phyloP scores from a whole-genome alignment of 2,797 vertebrate species.

The Ciconia nigra region DNA sequence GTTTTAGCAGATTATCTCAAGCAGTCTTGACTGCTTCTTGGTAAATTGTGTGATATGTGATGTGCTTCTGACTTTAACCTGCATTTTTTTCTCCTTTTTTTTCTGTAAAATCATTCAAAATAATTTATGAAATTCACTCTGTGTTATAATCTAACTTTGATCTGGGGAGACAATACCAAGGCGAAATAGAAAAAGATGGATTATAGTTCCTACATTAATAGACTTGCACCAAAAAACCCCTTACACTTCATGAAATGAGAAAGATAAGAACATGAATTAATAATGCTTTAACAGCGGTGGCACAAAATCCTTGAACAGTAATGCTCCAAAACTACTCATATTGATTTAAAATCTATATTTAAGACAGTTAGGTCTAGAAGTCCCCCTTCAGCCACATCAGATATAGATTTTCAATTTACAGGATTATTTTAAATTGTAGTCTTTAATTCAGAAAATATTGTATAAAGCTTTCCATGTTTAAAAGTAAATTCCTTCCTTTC shows the following conservation, averaged over 20 bases:
- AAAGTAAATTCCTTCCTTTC: conserved; percentile 9
- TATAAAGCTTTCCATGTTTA: background rate
- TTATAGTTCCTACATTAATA: conserved; percentile 50
- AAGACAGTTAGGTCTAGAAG: conserved; percentile 37
- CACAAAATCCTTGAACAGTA: conserved; percentile 52
- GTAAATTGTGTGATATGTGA: conserved; percentile 8
- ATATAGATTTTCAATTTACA: conserved; percentile 63
- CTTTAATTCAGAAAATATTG: conserved; percentile 48
- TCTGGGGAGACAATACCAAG: conserved; percentile 45
- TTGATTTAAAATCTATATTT: conserved; percentile 64
- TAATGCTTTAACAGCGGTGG: conserved; percentile 41
- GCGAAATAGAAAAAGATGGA: conserved; percentile 32
- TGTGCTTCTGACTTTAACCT: conserved; percentile 23
- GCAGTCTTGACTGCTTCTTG: conserved; percentile 27
- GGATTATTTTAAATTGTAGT: conserved; percentile 21
- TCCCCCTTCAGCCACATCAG: conserved; percentile 38
- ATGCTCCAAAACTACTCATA: conserved; percentile 45
- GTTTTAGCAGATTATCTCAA: conserved; percentile 39
- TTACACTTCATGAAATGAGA: conserved; percentile 34
- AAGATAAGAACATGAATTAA: conserved; percentile 64
- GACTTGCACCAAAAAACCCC: background rate
- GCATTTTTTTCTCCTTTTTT: background rate
- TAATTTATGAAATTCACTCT: conserved; percentile 55
- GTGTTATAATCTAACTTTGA: conserved; percentile 47
- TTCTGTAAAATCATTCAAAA: conserved; percentile 23